Percentiles rank a stretch among this genome's conserved stretches.
Evolutionary conservation across 2,113 vertebrate species (phyloP).

Genomic region (Guaruba guarouba): DNA sequence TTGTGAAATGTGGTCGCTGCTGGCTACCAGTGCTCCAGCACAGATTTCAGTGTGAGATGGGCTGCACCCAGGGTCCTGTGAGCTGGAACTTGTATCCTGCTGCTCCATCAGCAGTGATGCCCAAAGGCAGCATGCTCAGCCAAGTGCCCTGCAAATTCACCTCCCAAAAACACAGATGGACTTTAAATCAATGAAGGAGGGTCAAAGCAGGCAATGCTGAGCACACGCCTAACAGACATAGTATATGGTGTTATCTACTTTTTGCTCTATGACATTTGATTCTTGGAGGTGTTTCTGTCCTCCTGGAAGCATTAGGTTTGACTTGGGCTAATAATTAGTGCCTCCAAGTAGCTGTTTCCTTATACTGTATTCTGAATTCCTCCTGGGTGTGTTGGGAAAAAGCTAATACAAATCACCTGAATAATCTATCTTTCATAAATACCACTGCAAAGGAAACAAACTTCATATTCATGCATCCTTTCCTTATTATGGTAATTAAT

Average conservation of each 20-base stretch:
- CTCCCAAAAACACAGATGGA: background rate
- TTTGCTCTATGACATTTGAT: background rate
- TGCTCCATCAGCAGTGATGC: fast-evolving
- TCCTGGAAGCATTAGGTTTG: background rate
- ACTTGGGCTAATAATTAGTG: background rate
- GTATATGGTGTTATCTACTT: fast-evolving
- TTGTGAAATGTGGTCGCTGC: background rate
- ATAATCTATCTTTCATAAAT: slow-evolving; percentile 68
- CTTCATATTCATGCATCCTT: slow-evolving; percentile 50
- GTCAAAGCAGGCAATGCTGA: background rate
- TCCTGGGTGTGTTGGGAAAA: slow-evolving; percentile 38
- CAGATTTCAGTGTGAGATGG: background rate
- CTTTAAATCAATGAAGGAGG: background rate
- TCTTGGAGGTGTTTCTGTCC: background rate
- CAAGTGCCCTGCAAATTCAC: background rate
- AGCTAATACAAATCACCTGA: background rate
- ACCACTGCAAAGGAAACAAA: slow-evolving; percentile 31
- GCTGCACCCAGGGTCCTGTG: background rate
- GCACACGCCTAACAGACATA: fast-evolving
- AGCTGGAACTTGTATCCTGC: background rate
- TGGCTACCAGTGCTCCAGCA: background rate
- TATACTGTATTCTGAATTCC: background rate
- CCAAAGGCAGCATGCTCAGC: fast-evolving
- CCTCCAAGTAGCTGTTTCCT: background rate
- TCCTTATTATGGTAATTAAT: slow-evolving; percentile 72